phyloP scores from a whole-genome alignment of 1,140 invertebrate genomes.

The Drosophila seguyi region DNA sequence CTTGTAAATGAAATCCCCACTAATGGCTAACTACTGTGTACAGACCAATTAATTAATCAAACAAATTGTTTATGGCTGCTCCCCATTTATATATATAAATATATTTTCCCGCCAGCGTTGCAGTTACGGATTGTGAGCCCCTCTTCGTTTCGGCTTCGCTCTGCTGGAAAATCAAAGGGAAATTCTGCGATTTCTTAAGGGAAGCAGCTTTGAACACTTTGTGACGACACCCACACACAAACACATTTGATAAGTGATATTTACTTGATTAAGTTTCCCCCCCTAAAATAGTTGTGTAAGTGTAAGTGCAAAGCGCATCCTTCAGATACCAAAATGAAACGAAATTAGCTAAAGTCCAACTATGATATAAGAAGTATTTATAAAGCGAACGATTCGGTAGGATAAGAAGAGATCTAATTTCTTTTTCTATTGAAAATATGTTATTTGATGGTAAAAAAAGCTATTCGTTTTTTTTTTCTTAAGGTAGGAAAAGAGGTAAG shows the following conservation, averaged over 20 bases:
- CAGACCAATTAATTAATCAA: slow-evolving; percentile 40
- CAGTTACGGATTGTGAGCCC: slow-evolving; percentile 33
- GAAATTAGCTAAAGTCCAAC: slow-evolving; percentile 36
- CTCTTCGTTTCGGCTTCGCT: slow-evolving; percentile 20
- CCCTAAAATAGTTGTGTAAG: slow-evolving; percentile 51
- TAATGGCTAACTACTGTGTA: slow-evolving; percentile 41
- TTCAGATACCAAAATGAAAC: slow-evolving; percentile 20
- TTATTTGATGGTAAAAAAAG: slow-evolving; percentile 8
- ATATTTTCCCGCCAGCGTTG: slow-evolving; percentile 24
- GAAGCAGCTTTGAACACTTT: slow-evolving; percentile 44
- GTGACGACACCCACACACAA: slow-evolving; percentile 4
- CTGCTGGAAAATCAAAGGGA: slow-evolving; percentile 13
- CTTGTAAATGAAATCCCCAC: slow-evolving; percentile 28
- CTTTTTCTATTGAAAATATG: slow-evolving; percentile 43
- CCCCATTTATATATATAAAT: neutral
- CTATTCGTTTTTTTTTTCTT: neutral
- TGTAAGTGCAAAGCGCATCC: slow-evolving; percentile 57
- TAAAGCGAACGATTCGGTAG: neutral
- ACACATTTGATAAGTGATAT: slow-evolving; percentile 66
- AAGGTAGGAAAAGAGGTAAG: neutral
- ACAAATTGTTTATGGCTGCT: slow-evolving; percentile 43
- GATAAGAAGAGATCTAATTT: slow-evolving; percentile 16
- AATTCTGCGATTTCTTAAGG: neutral
- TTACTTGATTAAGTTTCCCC: slow-evolving; percentile 55
- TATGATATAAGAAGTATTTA: slow-evolving; percentile 31